Evolutionary conservation across 2,888 invertebrate genomes (phyloP).

Genomic region (Toxonevra muliebris): DNA sequence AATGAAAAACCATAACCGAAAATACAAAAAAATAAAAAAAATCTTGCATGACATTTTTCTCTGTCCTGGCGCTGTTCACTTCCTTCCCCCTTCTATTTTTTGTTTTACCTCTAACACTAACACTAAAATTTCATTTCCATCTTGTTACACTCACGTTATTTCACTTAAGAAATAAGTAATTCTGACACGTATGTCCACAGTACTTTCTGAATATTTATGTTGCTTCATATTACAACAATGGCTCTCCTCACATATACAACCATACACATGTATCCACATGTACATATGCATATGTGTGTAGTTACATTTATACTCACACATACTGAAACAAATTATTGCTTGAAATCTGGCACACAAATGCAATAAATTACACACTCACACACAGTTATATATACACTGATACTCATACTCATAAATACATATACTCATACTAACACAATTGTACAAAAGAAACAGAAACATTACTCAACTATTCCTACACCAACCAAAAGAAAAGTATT

Average conservation of each 20-base stretch:
- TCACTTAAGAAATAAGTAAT: slow-evolving; percentile 43
- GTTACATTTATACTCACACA: slow-evolving; percentile 25
- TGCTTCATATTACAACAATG: slow-evolving; percentile 19
- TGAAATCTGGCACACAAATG: slow-evolving; percentile 62
- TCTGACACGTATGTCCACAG: slow-evolving; percentile 47
- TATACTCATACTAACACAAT: slow-evolving; percentile 7
- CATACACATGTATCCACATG: slow-evolving; percentile 3
- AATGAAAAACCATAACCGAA: too few species aligned
- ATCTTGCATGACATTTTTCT: too few species aligned
- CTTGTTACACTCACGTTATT: too few species aligned
- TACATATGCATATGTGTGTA: slow-evolving; percentile 4
- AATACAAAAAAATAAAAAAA: too few species aligned
- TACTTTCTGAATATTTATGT: slow-evolving; percentile 14
- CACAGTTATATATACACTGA: slow-evolving; percentile 28
- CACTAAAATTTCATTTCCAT: too few species aligned
- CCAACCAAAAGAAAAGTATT: slow-evolving; percentile 45
- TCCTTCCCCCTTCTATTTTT: too few species aligned
- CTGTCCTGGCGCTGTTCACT: too few species aligned
- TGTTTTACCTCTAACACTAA: too few species aligned
- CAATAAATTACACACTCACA: slow-evolving; percentile 56
- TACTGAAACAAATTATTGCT: slow-evolving; percentile 42
- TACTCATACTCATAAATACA: neutral
- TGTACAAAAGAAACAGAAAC: slow-evolving; percentile 34
- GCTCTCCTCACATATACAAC: slow-evolving; percentile 13
- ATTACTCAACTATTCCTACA: slow-evolving; percentile 30